Conservation (phyloP, 2,797 vertebrate genomes). For the Melanotaenia boesemani region DNA sequence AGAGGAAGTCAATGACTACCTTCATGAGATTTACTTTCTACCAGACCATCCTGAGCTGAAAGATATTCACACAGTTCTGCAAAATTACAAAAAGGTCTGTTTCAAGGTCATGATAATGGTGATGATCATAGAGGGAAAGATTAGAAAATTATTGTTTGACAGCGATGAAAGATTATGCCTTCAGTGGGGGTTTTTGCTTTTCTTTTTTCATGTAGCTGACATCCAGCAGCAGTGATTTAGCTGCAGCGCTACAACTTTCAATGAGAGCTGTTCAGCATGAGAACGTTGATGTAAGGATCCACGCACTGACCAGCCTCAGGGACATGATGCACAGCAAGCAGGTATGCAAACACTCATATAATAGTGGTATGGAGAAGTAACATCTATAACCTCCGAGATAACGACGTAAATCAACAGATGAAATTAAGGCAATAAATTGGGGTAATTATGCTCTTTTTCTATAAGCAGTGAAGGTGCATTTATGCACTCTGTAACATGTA, state of each 20-base stretch:
- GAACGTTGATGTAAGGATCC: slow-evolving; percentile 96
- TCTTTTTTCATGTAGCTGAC: slow-evolving; percentile 84
- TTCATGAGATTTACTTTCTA: slow-evolving; percentile 99
- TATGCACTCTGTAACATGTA: background rate
- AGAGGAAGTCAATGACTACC: slow-evolving; percentile 93
- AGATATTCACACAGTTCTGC: slow-evolving; percentile 93
- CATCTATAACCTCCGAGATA: background rate
- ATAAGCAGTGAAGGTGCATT: background rate
- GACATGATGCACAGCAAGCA: slow-evolving; percentile 95
- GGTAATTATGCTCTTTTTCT: background rate
- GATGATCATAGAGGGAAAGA: background rate
- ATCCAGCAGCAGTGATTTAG: slow-evolving; percentile 91
- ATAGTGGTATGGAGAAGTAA: background rate
- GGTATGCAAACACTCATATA: slow-evolving; percentile 68
- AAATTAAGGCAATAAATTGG: background rate
- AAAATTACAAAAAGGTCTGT: slow-evolving; percentile 94
- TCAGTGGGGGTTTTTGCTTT: background rate
- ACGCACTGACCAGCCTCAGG: slow-evolving; percentile 94
- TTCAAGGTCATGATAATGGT: background rate
- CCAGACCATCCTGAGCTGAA: slow-evolving; percentile 94
- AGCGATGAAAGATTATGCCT: background rate
- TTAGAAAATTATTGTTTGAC: background rate
- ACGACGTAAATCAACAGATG: no score
- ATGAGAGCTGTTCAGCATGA: slow-evolving; percentile 98
- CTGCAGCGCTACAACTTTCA: slow-evolving; percentile 90